phyloP scores from a whole-genome alignment of 2,113 vertebrate species.

The Suricata suricatta region DNA sequence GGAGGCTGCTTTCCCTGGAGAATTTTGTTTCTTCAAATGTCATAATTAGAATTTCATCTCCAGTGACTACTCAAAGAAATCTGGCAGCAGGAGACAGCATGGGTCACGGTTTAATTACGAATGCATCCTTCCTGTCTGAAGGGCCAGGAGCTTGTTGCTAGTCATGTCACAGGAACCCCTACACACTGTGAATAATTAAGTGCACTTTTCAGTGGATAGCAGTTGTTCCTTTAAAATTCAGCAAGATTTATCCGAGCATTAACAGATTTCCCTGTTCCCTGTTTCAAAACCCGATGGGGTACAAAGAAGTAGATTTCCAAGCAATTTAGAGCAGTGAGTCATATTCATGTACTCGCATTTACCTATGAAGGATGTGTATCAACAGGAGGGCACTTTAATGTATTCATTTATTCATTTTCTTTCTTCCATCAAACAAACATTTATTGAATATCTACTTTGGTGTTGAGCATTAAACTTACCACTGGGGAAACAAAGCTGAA shows the following conservation, averaged over 20 bases:
- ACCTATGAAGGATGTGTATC: not conserved
- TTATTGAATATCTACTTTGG: not conserved
- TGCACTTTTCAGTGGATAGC: constrained; percentile 27
- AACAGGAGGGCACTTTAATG: not conserved
- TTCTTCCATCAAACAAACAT: constrained; percentile 42
- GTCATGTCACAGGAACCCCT: constrained; percentile 58
- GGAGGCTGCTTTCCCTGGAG: constrained; percentile 71
- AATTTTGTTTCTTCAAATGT: constrained; percentile 80
- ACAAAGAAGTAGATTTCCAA: constrained; percentile 57
- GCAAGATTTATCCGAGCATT: constrained; percentile 61
- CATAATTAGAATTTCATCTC: constrained; percentile 82
- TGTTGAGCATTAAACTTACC: not conserved
- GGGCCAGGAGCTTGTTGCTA: constrained; percentile 61
- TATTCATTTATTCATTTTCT: not conserved
- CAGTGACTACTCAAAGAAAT: constrained; percentile 75
- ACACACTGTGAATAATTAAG: constrained; percentile 68
- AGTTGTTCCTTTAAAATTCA: constrained; percentile 67
- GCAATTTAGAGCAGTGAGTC: constrained; percentile 57
- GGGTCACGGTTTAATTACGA: constrained; percentile 78
- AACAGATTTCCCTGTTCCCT: constrained; percentile 38
- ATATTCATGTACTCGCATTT: constrained; percentile 9
- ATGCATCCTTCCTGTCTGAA: constrained; percentile 46
- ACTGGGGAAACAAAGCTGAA: not conserved
- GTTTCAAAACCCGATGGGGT: not conserved
- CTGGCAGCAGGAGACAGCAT: constrained; percentile 66